A percentile compares a stretch with the other conserved stretches of the same genome.
phyloP scores from a whole-genome alignment of 2,113 vertebrate genomes.

The Rhabdomys dilectus region DNA sequence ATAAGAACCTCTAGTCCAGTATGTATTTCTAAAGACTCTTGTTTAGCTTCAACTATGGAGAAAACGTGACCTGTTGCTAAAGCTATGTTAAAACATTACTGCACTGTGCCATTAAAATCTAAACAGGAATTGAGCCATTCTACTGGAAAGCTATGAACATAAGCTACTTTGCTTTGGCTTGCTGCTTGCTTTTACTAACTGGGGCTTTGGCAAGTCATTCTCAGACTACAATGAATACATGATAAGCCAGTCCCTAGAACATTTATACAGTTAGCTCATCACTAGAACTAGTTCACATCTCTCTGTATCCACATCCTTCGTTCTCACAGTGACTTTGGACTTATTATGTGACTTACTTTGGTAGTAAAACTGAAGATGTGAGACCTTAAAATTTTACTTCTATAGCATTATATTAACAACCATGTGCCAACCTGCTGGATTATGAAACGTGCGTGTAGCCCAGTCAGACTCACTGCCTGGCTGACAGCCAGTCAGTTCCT shows the following conservation, averaged over 20 bases:
- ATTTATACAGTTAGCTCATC: background rate
- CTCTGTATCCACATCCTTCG: background rate
- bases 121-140: background rate
- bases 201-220: background rate
- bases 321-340: background rate
- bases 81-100: background rate
- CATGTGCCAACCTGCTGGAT: background rate
- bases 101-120: background rate
- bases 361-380: background rate
- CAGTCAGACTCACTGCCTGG: background rate
- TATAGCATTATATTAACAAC: background rate
- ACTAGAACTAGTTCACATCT: background rate
- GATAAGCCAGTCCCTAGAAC: background rate
- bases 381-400: constrained; percentile 11
- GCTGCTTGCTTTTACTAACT: constrained; percentile 19
- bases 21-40: background rate
- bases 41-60: background rate
- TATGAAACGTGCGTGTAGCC: background rate
- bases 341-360: constrained; percentile 2
- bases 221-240: background rate
- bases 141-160: background rate
- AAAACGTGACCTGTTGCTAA: constrained; percentile 19
- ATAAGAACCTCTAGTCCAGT: background rate
- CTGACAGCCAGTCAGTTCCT: background rate
- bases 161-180: constrained; percentile 6